Evolutionary conservation across 2,888 invertebrate species (phyloP).

Genomic region (Zygaena filipendulae): DNA sequence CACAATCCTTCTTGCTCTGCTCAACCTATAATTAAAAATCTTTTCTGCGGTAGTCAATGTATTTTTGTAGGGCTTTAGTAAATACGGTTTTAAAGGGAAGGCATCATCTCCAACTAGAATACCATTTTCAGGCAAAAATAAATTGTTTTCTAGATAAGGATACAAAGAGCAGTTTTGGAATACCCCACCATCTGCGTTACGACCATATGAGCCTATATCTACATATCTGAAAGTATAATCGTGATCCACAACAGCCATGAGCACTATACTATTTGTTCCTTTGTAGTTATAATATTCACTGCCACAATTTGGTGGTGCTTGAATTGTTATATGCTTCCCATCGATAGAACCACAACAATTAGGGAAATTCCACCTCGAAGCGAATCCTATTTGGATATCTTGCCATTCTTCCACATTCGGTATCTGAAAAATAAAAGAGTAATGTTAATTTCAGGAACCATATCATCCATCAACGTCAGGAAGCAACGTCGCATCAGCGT

Average conservation of each 20-base stretch:
- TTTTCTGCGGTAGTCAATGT: too few relatives aligned
- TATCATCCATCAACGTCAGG: conserved; percentile 10
- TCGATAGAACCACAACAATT: conserved; percentile 22
- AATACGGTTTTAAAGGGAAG: conserved; percentile 12
- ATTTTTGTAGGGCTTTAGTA: conserved; percentile 18
- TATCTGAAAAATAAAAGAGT: conserved; percentile 15
- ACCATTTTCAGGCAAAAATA: conserved; percentile 13
- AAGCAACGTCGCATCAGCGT: conserved; percentile 10
- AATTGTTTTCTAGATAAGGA: conserved; percentile 11
- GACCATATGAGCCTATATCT: conserved; percentile 17
- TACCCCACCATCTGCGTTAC: conserved; percentile 11
- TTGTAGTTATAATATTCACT: conserved; percentile 13
- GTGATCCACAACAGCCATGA: conserved; percentile 11
- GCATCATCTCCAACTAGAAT: conserved; percentile 13
- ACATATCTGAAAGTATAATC: conserved; percentile 10
- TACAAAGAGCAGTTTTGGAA: conserved; percentile 9
- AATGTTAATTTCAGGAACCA: conserved; percentile 13
- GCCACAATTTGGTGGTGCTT: conserved; percentile 12
- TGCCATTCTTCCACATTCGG: conserved; percentile 13
- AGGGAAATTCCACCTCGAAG: conserved; percentile 21
- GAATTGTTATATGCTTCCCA: conserved; percentile 13
- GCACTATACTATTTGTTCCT: conserved; percentile 15
- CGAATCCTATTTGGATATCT: conserved; percentile 11
- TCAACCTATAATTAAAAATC: conserved; percentile 14
- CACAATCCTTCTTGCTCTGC: conserved; percentile 12